Conservation (phyloP, 2,113 vertebrate genomes). For the Psittacula cyanocephala region DNA sequence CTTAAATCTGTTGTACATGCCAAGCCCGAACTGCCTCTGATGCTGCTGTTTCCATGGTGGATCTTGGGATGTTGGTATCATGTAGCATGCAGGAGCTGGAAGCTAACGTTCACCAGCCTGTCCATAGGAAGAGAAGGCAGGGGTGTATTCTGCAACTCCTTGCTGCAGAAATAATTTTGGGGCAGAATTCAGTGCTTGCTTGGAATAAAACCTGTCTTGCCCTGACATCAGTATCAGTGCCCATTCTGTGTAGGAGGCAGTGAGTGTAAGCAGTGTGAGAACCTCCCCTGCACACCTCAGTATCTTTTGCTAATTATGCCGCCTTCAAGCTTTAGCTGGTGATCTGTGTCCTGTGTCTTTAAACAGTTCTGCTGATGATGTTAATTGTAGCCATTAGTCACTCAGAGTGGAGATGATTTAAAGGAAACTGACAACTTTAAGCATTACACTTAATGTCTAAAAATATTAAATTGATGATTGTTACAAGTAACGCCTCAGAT, state of each 20-base stretch:
- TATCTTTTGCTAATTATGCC: background rate
- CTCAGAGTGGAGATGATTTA: background rate
- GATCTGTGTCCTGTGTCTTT: background rate
- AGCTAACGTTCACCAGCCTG: accelerated
- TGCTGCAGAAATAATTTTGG: background rate
- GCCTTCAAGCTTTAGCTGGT: background rate
- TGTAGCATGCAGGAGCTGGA: background rate
- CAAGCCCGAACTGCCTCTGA: background rate
- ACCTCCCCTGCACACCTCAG: accelerated
- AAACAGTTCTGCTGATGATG: slow-evolving; percentile 1
- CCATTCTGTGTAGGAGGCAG: background rate
- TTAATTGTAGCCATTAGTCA: slow-evolving; percentile 5
- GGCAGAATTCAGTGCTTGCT: background rate
- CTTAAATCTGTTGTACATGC: background rate
- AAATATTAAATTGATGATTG: background rate
- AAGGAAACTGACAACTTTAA: slow-evolving; percentile 6
- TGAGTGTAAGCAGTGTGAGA: background rate
- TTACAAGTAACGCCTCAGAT: background rate
- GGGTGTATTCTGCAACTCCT: background rate
- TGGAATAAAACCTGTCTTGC: background rate
- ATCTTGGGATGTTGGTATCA: background rate
- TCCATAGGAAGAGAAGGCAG: background rate
- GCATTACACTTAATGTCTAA: background rate
- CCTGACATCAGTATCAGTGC: accelerated
- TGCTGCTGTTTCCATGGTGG: background rate